A percentile compares a stretch with the other conserved stretches of the same genome.
phyloP scores from a whole-genome alignment of 1,140 invertebrate genomes.

The Neoseiulus cucumeris region DNA sequence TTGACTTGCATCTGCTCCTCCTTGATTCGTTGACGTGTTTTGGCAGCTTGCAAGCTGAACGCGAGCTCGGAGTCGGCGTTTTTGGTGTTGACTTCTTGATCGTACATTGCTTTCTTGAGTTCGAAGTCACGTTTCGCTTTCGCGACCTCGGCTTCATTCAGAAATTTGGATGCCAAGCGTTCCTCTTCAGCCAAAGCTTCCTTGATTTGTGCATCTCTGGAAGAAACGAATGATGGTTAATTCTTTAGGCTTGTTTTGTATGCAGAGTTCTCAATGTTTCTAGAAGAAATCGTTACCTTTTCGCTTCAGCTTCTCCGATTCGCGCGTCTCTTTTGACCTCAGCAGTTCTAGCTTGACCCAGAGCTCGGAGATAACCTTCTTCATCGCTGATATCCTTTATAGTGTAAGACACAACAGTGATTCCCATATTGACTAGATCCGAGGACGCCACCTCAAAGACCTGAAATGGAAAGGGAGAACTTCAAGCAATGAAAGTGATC shows the following conservation, averaged over 20 bases:
- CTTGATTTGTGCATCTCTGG: conserved; percentile 58
- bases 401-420: conserved; percentile 92
- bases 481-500: no score
- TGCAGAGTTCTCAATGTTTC: conserved; percentile 18
- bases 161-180: conserved; percentile 51
- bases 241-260: conserved; percentile 30
- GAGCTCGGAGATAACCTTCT: conserved; percentile 82
- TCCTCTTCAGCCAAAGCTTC: conserved; percentile 88
- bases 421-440: conserved; percentile 92
- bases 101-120: conserved; percentile 87
- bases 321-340: conserved; percentile 88
- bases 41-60: conserved; percentile 32
- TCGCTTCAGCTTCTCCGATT: conserved; percentile 84
- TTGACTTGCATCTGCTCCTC: conserved; percentile 32
- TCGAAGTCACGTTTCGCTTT: conserved; percentile 91
- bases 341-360: conserved; percentile 86
- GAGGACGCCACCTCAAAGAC: conserved; percentile 79
- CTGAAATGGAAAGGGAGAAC: conserved; percentile 15
- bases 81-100: conserved; percentile 88
- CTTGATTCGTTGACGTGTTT: conserved; percentile 32
- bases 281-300: conserved; percentile 21
- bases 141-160: conserved; percentile 89
- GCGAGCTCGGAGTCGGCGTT: conserved; percentile 32
- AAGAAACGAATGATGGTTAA: background rate
- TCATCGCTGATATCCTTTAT: conserved; percentile 93